phyloP scores from a whole-genome alignment of 2,888 invertebrate genomes.

The Caenorhabditis afra region DNA sequence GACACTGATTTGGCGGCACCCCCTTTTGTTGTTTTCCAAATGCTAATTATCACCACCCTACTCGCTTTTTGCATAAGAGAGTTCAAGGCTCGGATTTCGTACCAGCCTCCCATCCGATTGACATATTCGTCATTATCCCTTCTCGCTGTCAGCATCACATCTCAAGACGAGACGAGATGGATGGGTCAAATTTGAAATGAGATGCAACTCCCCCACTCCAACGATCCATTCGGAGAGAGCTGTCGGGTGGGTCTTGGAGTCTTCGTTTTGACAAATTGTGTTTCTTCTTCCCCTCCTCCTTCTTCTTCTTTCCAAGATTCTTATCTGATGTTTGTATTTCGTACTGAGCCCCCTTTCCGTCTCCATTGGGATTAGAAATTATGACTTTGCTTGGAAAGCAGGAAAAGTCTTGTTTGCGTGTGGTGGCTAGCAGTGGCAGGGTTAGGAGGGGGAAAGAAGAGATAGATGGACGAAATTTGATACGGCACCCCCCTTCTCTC shows the following conservation, averaged over 20 bases:
- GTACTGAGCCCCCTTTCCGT: background rate
- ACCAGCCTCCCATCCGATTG: too few species aligned
- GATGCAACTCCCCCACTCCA: constrained; percentile 9
- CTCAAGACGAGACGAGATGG: constrained; percentile 20
- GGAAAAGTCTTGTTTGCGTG: constrained; percentile 4
- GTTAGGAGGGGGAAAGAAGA: background rate
- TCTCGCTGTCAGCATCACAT: background rate
- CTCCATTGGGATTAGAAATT: constrained; percentile 41
- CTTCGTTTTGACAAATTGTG: constrained; percentile 34
- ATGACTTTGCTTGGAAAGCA: constrained; percentile 15
- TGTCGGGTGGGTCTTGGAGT: too few species aligned
- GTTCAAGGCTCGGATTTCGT: too few species aligned
- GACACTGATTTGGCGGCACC: background rate
- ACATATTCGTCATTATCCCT: background rate
- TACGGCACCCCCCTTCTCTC: constrained; percentile 7
- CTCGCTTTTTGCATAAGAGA: background rate
- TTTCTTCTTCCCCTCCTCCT: background rate
- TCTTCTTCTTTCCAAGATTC: constrained; percentile 7
- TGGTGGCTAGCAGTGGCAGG: background rate
- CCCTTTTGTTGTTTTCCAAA: too few species aligned
- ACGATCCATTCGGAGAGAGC: background rate
- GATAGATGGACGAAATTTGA: constrained; percentile 50
- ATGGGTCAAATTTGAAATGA: constrained; percentile 46
- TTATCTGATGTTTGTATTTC: constrained; percentile 15
- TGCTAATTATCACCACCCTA: background rate